A percentile compares a stretch with the other conserved stretches of the same genome.
Conservation (phyloP, 92 coral and sea anemone genomes). For the Zoanthus solanderi region DNA sequence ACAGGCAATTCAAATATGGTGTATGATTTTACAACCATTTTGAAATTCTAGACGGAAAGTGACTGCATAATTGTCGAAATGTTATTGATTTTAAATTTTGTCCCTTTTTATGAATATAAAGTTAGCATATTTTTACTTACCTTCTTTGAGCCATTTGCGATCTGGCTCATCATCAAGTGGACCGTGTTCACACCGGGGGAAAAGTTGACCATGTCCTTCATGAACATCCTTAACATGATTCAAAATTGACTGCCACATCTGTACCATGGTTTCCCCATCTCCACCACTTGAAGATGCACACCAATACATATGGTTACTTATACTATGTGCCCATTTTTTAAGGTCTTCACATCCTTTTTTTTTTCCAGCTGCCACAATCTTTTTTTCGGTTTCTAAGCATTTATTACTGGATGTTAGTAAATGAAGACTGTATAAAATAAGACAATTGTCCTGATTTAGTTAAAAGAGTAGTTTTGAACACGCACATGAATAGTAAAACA, state of each 20-base stretch:
- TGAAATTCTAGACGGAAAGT: too few species aligned
- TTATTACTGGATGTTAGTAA: background rate
- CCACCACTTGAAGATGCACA: conserved; percentile 28
- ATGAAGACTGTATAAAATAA: background rate
- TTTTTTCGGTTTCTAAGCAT: background rate
- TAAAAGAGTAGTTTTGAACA: background rate
- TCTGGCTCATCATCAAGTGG: conserved; percentile 12
- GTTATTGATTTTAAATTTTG: background rate
- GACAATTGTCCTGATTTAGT: background rate
- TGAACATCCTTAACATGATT: conserved; percentile 8
- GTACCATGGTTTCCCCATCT: background rate
- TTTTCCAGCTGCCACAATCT: conserved; percentile 10
- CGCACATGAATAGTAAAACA: background rate
- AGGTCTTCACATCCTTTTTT: conserved; percentile 21
- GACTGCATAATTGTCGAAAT: too few species aligned
- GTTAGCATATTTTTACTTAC: background rate
- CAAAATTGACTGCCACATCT: conserved; percentile 1
- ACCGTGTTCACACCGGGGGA: background rate
- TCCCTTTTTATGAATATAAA: background rate
- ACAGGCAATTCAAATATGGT: background rate
- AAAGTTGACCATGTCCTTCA: background rate
- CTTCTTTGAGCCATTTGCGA: conserved; percentile 4
- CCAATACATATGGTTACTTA: conserved; percentile 40
- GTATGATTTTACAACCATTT: background rate
- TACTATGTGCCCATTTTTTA: conserved; percentile 16